Evolutionary conservation across 1,140 invertebrate species (phyloP).

Genomic region (Caenorhabditis elegans): DNA sequence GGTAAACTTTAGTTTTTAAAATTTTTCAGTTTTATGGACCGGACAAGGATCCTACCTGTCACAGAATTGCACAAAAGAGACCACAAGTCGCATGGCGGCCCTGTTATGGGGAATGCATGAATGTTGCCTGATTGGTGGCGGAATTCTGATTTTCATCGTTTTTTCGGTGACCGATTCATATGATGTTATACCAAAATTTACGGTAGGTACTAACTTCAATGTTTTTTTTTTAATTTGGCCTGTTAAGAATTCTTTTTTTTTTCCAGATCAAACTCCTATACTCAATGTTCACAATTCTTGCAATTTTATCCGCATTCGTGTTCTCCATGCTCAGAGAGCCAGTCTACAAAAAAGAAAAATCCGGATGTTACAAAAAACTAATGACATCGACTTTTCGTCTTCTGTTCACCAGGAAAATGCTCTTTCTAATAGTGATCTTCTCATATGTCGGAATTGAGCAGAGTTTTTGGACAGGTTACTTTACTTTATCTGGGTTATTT

Average conservation of each 20-base stretch:
- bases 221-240: too few species aligned
- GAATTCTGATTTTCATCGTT: conserved; percentile 30
- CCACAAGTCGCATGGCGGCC: conserved; percentile 30
- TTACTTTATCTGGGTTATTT: neutral
- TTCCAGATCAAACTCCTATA: conserved; percentile 18
- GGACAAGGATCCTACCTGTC: conserved; percentile 42
- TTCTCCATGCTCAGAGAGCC: neutral
- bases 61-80: conserved; percentile 36
- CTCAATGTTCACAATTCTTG: neutral
- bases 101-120: conserved; percentile 36
- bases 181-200: neutral
- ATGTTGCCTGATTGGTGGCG: conserved; percentile 25
- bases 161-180: neutral
- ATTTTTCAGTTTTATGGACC: conserved; percentile 35
- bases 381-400: conserved; percentile 31
- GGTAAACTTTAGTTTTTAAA: neutral
- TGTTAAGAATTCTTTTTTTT: neutral
- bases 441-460: conserved; percentile 41
- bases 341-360: neutral
- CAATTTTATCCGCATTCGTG: neutral
- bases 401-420: conserved; percentile 28
- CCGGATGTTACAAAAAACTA: neutral
- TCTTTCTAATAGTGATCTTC: conserved; percentile 29
- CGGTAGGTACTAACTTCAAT: too few species aligned
- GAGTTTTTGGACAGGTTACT: conserved; percentile 31